phyloP scores from a whole-genome alignment of 2,888 invertebrate species.

The Cryptus viduatorius region DNA sequence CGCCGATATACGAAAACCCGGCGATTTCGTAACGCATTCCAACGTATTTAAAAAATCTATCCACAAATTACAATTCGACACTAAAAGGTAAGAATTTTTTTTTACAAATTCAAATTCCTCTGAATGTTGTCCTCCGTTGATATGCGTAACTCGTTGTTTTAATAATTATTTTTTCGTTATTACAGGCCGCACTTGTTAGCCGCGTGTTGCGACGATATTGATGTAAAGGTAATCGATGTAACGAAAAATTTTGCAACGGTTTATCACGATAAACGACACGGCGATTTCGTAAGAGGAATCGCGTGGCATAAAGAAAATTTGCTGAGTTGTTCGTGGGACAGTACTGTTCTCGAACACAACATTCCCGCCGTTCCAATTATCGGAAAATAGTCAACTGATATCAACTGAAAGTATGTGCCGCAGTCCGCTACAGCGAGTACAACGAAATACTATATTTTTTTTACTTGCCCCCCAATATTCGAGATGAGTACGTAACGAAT shows the following conservation, averaged over 20 bases:
- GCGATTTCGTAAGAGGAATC: slow-evolving; percentile 87
- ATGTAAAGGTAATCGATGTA: slow-evolving; percentile 85
- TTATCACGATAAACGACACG: slow-evolving; percentile 85
- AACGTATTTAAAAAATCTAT: slow-evolving; percentile 81
- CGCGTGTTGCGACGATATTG: slow-evolving; percentile 85
- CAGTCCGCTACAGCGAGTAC: slow-evolving; percentile 28
- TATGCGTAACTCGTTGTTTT: neutral
- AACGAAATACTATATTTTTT: slow-evolving; percentile 23
- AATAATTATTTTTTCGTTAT: slow-evolving; percentile 20
- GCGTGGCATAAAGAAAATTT: slow-evolving; percentile 86
- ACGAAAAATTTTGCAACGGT: slow-evolving; percentile 79
- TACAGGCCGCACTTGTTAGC: slow-evolving; percentile 84
- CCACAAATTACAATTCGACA: slow-evolving; percentile 84
- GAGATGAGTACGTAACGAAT: neutral
- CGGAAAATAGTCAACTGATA: slow-evolving; percentile 12
- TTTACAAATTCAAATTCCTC: neutral
- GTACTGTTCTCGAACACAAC: slow-evolving; percentile 83
- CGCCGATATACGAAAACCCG: slow-evolving; percentile 86
- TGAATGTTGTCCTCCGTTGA: neutral
- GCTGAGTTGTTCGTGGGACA: slow-evolving; percentile 88
- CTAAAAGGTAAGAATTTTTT: slow-evolving; percentile 73
- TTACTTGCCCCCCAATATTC: neutral
- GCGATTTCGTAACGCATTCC: slow-evolving; percentile 79
- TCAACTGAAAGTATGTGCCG: slow-evolving; percentile 14
- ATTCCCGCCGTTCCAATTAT: slow-evolving; percentile 57